Evolutionary conservation across 2,797 vertebrate species (phyloP), one percentile per base, ranked within the genome.

Genomic region (Mycteria americana): DNA sequence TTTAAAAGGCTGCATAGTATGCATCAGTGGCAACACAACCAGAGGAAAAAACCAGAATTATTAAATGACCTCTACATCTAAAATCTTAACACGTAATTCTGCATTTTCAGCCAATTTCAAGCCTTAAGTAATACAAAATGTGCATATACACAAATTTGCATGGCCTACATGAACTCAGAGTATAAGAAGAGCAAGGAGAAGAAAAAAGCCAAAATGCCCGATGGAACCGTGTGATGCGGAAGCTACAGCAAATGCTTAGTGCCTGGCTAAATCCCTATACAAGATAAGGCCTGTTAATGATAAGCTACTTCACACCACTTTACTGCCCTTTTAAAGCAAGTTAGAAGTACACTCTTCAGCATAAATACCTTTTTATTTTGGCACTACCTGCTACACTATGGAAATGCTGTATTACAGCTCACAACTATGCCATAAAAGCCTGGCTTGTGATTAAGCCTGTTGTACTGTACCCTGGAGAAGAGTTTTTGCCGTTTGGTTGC

Each of bases 1-100:
- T 96, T 96, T 97, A 18, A 68, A 95, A 96, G 79, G 64, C 69
- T 83, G 92, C 33, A 95, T 60, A 92, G 87, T 79, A 95, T 92
- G 69, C 69, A 95, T 90, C 85, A 69, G 57, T 91, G 72, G 82
- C 72, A 97, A 97, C 37, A 72, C 73, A 93, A 95, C 72, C 92
- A 89, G n/a, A 93, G n/a, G 28, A 14, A 84, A 92, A 96, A 68
- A 18, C 0, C 6, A 15, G 6, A 57, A 48, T 54, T 67, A 86
- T 67, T 89, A 90, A 83, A 91, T 46, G 39, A 92, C 31, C 5
- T 18, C 68, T 81, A 68, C 33, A 70, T 37, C 18, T 83, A 57
- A 80, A 94, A 69, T 78, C 45, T 95, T 91, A 94, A 95, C 27
- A 70, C 53, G 24, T 15, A 59, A 35, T 74, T 76, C 53, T 65